Conservation (phyloP, 2,797 vertebrate genomes). For the Champsocephalus gunnari region DNA sequence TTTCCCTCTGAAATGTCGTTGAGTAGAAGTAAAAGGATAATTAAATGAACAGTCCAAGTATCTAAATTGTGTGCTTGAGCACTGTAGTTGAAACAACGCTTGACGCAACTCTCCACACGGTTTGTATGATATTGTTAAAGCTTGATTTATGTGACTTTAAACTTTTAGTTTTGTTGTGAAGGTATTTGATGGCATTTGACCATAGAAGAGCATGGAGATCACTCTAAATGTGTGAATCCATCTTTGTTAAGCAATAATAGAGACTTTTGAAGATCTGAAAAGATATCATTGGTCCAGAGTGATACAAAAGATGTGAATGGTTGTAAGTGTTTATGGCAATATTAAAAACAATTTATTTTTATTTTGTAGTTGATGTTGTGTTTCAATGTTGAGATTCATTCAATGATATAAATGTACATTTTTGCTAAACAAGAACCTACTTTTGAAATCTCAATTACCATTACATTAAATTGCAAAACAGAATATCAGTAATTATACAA, state of each 20-base stretch:
- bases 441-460: neutral
- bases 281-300: neutral
- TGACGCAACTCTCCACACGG: no score
- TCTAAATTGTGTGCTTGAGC: neutral
- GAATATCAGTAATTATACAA: neutral
- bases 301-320: conserved; percentile 17
- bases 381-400: neutral
- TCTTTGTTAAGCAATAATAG: conserved; percentile 5
- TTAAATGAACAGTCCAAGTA: neutral
- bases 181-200: neutral
- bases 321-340: conserved; percentile 5
- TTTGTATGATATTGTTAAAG: neutral
- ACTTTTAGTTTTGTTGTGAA: conserved; percentile 8
- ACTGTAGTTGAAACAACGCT: neutral
- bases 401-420: neutral
- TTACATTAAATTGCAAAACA: neutral
- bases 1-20: no score
- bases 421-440: neutral
- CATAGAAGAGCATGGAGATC: neutral
- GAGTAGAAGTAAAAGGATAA: neutral
- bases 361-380: conserved; percentile 6
- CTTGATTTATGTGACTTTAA: neutral
- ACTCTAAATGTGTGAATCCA: neutral
- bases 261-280: neutral
- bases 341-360: conserved; percentile 21